Percentiles rank a stretch among this genome's conserved stretches.
These are phyloP conservation scores for Pachycephala philippinensis DNA, from an alignment of 2,113 vertebrate genomes.

Conservation along the genomic window DNA sequence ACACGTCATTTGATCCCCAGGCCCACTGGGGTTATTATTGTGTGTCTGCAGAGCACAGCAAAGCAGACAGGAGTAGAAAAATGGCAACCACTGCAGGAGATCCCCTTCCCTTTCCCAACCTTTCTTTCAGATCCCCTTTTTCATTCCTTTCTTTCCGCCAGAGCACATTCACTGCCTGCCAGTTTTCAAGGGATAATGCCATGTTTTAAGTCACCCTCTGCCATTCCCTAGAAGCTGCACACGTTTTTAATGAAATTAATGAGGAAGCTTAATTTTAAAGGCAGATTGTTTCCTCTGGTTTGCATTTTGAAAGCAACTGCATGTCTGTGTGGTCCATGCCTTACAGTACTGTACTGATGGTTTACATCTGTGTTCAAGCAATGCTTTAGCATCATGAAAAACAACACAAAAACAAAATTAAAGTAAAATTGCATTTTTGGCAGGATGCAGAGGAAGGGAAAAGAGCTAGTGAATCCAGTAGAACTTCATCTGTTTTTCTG, in stretches of 20 bases:
- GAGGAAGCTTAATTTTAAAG: conserved; percentile 9
- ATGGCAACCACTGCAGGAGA: conserved; percentile 31
- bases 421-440: conserved; percentile 33
- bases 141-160: background rate
- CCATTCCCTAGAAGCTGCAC: background rate
- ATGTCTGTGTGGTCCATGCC: conserved; percentile 48
- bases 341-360: background rate
- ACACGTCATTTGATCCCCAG: conserved; percentile 79
- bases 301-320: background rate
- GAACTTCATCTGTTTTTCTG: background rate
- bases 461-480: background rate
- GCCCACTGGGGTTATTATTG: conserved; percentile 70
- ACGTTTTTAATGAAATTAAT: background rate
- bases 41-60: conserved; percentile 56
- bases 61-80: conserved; percentile 55
- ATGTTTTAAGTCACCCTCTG: background rate
- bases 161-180: background rate
- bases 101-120: background rate
- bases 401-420: conserved; percentile 33
- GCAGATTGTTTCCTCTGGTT: conserved; percentile 11
- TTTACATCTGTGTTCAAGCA: conserved; percentile 9
- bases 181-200: background rate
- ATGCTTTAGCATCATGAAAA: conserved; percentile 9
- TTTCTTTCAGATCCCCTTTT: background rate
- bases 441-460: background rate